Evolutionary conservation across 2,113 vertebrate species (phyloP), one percentile per base, ranked within the genome.

Genomic region (Pholis gunnellus): DNA sequence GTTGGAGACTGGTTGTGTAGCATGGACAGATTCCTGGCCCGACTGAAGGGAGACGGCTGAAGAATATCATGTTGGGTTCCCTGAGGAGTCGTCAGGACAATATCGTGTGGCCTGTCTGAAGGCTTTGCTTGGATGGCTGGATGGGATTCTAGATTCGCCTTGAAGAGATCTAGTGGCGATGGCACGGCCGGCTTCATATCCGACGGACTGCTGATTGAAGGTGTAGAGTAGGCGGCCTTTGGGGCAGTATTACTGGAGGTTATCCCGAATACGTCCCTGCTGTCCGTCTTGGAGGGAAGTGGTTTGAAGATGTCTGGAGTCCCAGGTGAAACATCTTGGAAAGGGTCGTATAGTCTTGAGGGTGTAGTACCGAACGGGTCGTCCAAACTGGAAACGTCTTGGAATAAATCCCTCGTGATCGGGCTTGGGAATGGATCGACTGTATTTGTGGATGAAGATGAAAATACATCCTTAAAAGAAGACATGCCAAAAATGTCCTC

Each of bases 21-120:
- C 6, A 36, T 1, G 0, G 74, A 56, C 36, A 48, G 72, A 20
- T 77, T 65, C 15, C 56, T 70, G 83, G 87, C 50, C 64, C 65
- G 86, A 18, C 15, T 66, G 66, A 90, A 87, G 25, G 91, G 87
- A 3, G 77, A 84, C 2, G 84, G 70, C 60, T 89, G 88, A 29
- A 90, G 80, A 27, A 92, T 52, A 0, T 38, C 42, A 17, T 61
- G 85, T 8, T 86, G 54, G 11, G 64, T 86, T 68, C 85, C 93
- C 14, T 27, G 29, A 36, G 92, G 89, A 17, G 83, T 90, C 0
- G 79, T 88, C 57, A 90, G 18, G 18, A 84, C 6, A 10, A 90
- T 15, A 5, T 72, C 72, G 4, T 10, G 22, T 0, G 44, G 83
- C 18, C 2, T 11, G 5, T 59, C 18, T 0, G 34, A 20, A 4